Conservation (phyloP, 2,797 vertebrate genomes). For the Gastrophryne carolinensis region DNA sequence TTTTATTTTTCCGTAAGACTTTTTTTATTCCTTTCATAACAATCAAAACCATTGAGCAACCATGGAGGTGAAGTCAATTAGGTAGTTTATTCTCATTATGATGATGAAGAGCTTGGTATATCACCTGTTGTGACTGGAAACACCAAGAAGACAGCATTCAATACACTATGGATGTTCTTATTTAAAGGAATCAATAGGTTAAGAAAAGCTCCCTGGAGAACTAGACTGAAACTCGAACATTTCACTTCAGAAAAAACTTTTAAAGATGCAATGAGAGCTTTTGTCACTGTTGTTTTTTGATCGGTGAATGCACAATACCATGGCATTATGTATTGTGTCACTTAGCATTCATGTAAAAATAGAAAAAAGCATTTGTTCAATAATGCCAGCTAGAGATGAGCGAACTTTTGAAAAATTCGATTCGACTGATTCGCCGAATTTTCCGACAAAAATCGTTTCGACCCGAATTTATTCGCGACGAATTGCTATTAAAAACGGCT, state of each 20-base stretch:
- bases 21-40: conserved; percentile 1
- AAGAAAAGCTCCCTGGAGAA: conserved; percentile 49
- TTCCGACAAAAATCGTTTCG: too few relatives aligned
- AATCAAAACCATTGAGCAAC: conserved; percentile 36
- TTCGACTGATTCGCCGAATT: too few relatives aligned
- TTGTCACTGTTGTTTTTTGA: conserved; percentile 36
- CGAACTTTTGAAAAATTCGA: too few relatives aligned
- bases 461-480: too few relatives aligned
- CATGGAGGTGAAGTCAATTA: conserved; percentile 47
- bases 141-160: conserved; percentile 47
- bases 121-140: conserved; percentile 46
- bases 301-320: conserved; percentile 15
- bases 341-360: not conserved
- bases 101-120: conserved; percentile 46
- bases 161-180: conserved; percentile 52
- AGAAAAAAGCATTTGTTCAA: not conserved
- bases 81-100: conserved; percentile 49
- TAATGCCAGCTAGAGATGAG: too few relatives aligned
- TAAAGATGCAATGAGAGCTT: conserved; percentile 22
- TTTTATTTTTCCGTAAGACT: too few relatives aligned
- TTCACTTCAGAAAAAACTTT: conserved; percentile 49
- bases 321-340: conserved; percentile 39
- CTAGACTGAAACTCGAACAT: conserved; percentile 44
- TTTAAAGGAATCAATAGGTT: conserved; percentile 53
- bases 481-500: too few relatives aligned